Evolutionary conservation across 2,113 vertebrate genomes (phyloP).

Genomic region (Ivindomyrus marchei): DNA sequence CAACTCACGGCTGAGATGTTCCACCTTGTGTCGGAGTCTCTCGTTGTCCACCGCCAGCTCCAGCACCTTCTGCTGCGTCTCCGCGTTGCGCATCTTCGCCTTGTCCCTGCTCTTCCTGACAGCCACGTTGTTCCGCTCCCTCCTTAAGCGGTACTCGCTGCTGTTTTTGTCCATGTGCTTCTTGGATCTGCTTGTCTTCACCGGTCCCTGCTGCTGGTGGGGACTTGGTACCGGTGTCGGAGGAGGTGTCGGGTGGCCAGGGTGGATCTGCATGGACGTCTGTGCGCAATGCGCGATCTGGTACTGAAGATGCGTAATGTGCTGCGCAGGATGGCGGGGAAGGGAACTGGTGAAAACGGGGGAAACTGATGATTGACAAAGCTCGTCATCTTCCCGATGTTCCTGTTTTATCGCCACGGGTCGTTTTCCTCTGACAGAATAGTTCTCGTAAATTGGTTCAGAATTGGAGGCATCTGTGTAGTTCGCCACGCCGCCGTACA

Average conservation of each 20-base stretch:
- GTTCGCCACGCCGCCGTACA: conserved; percentile 68
- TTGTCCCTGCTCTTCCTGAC: conserved; percentile 97
- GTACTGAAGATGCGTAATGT: conserved; percentile 85
- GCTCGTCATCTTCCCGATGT: conserved; percentile 80
- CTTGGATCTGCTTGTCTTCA: conserved; percentile 73
- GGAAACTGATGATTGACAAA: conserved; percentile 62
- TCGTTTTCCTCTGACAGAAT: conserved; percentile 65
- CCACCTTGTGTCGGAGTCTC: conserved; percentile 84
- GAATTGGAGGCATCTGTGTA: conserved; percentile 78
- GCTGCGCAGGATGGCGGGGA: conserved; percentile 49
- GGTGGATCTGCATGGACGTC: conserved; percentile 91
- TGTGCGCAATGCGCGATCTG: conserved; percentile 93
- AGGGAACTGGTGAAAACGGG: conserved; percentile 62
- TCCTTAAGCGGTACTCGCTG: conserved; percentile 84
- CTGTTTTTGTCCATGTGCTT: conserved; percentile 91
- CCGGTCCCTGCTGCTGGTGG: conserved; percentile 61
- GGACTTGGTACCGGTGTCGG: conserved; percentile 92
- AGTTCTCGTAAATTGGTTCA: conserved; percentile 76
- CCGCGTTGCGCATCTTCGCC: conserved; percentile 91
- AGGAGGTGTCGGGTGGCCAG: conserved; percentile 89
- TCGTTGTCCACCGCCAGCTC: conserved; percentile 90
- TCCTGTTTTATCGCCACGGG: conserved; percentile 92
- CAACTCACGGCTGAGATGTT: conserved; percentile 89
- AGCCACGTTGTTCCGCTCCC: conserved; percentile 97
- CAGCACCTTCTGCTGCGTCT: conserved; percentile 94